Percentiles rank a stretch among this genome's conserved stretches.
Conservation (phyloP, 2,113 vertebrate genomes). For the Nothobranchius furzeri region DNA sequence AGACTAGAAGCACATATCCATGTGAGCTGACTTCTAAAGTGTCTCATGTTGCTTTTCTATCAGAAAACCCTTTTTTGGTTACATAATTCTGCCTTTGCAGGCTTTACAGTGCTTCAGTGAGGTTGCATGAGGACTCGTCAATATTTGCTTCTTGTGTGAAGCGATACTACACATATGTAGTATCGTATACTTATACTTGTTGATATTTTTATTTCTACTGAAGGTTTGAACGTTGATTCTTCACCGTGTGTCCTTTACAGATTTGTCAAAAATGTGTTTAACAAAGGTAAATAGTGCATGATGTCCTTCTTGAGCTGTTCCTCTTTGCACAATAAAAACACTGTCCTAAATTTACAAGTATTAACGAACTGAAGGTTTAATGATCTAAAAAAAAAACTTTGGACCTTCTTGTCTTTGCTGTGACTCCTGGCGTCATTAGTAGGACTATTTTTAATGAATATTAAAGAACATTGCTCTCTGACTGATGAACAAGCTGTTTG, state of each 20-base stretch:
- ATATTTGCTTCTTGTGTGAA: conserved; percentile 22
- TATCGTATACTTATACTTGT: conserved; percentile 14
- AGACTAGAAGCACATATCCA: too few relatives aligned
- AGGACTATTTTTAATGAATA: conserved; percentile 9
- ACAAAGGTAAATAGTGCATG: conserved; percentile 41
- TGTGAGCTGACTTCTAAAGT: too few relatives aligned
- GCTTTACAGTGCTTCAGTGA: conserved; percentile 14
- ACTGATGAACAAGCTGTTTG: conserved; percentile 33
- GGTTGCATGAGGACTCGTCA: conserved; percentile 31
- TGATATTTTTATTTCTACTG: conserved; percentile 19
- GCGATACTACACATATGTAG: conserved; percentile 11
- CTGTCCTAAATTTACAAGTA: conserved; percentile 32
- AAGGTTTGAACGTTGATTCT: conserved; percentile 11
- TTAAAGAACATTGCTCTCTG: not conserved
- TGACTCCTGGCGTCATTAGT: conserved; percentile 19
- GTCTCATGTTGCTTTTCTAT: too few relatives aligned
- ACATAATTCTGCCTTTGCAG: not conserved
- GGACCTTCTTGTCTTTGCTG: conserved; percentile 10
- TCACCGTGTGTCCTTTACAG: not conserved
- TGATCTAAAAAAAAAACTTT: not conserved
- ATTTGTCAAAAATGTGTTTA: not conserved
- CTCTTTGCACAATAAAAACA: not conserved
- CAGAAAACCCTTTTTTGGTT: not conserved
- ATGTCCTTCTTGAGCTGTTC: conserved; percentile 12
- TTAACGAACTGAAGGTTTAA: conserved; percentile 8